Conservation (phyloP, 2,113 vertebrate genomes). For the Odocoileus virginianus region DNA sequence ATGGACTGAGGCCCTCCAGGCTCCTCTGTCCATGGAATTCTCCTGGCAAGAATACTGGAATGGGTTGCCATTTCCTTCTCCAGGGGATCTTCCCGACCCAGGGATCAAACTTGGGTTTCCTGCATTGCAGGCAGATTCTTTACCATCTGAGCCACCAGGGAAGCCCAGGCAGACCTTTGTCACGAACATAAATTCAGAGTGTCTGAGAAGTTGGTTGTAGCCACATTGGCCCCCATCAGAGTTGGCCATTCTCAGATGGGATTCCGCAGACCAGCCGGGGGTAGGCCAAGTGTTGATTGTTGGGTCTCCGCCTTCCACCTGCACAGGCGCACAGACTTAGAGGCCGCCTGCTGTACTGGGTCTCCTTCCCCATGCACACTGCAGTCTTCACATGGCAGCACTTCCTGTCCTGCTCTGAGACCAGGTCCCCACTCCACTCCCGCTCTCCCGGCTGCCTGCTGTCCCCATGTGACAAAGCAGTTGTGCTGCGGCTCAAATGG, state of each 20-base stretch:
- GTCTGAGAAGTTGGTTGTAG: not conserved
- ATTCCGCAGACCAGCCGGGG: not conserved
- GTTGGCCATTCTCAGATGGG: not conserved
- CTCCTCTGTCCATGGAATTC: not conserved
- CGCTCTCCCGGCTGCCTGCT: not conserved
- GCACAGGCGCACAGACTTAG: no score
- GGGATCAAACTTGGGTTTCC: not conserved
- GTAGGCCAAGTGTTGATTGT: not conserved
- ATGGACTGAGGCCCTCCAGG: not conserved
- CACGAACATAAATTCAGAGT: not conserved
- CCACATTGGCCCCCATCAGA: not conserved
- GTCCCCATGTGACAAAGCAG: not conserved
- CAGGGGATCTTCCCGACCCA: not conserved
- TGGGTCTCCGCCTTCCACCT: not conserved
- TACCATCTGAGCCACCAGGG: not conserved
- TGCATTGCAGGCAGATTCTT: not conserved
- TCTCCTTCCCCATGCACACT: fast-evolving
- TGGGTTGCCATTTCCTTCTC: not conserved
- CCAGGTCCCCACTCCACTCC: fast-evolving
- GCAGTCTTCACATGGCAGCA: not conserved
- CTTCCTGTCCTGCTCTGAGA: not conserved
- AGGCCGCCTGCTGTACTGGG: not conserved
- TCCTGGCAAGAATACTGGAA: not conserved
- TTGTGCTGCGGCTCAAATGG: not conserved
- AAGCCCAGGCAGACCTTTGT: not conserved